Evolutionary conservation across 53 echinoderm and acorn worm genomes (phyloP).

Genomic region (Stichopus horrens): DNA sequence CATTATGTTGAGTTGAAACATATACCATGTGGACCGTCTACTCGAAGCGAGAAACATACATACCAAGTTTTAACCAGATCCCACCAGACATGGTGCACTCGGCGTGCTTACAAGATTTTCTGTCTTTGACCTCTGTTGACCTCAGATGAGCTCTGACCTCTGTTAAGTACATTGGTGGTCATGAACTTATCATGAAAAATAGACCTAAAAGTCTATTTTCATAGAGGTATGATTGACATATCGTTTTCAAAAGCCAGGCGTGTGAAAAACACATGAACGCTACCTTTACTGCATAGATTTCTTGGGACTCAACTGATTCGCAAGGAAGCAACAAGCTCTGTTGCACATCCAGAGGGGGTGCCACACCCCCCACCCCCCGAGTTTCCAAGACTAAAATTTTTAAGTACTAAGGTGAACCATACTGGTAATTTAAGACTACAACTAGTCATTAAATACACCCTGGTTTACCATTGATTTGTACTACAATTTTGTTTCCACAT

Average conservation of each 20-base stretch:
- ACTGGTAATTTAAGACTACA: too few relatives aligned
- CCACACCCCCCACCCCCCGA: not conserved
- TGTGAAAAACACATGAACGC: not conserved
- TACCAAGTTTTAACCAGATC: conserved; percentile 15
- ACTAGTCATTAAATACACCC: too few relatives aligned
- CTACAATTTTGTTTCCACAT: too few relatives aligned
- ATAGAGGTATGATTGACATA: not conserved
- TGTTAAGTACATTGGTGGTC: too few relatives aligned
- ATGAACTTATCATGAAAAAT: too few relatives aligned
- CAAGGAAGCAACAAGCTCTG: not conserved
- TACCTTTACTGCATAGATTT: not conserved
- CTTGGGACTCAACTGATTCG: conserved; percentile 7
- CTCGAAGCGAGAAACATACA: conserved; percentile 10
- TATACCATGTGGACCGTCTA: not conserved
- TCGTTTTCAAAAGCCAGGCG: not conserved
- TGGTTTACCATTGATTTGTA: too few relatives aligned
- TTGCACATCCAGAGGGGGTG: not conserved
- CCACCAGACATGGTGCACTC: not conserved
- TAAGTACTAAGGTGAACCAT: too few relatives aligned
- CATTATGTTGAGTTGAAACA: conserved; percentile 2
- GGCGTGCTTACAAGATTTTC: conserved; percentile 10
- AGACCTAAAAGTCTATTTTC: too few relatives aligned
- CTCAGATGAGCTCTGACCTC: too few relatives aligned
- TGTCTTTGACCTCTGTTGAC: conserved; percentile 13
- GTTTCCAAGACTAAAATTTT: too few relatives aligned